Base-by-base conservation (phyloP, 2,113 vertebrate species). In the Anas platyrhynchos region DNA sequence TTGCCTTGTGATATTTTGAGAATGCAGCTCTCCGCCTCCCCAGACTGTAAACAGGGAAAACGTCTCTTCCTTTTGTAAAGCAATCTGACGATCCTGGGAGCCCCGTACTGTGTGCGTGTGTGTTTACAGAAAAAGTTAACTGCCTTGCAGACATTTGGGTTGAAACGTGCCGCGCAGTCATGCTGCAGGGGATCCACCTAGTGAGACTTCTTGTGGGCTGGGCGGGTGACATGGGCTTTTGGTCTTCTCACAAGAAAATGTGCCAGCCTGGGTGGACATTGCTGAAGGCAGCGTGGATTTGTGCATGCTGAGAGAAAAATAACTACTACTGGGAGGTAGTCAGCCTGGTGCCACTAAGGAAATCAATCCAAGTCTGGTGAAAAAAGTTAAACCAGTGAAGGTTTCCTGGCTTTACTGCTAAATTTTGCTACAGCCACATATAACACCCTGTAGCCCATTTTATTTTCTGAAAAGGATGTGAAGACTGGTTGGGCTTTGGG, bases 1-100 rank as follows among this genome's bases (percentile, higher is more conserved):
- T 89, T 83, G 22, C 54, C 78, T 68, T 87, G 41, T 76, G 81
- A 44, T 87, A 36, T 66, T 92, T 79, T 58, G 63, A 85, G 78
- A 74, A 38, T 3, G 32, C 1, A 2, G 41, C 29, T 82, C 16
- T 82, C 55, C 1, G 5, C 38, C 48, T 84, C 44, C 71, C 66
- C 75, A 62, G 36, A 31, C 27, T 89, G 67, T 69, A 73, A 88
- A 36, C 29, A 76, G 44, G 38, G n/a, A 61, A 79, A 81, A 86
- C 16, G 25, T 36, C 31, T 78, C 23, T 67, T 48, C 63, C 18
- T 94, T 81, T 63, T 73, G 62, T 68, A 76, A 87, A 92, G 61
- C 76, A 71, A 4, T 43, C 68, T 90, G 91, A 23, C 26, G 16
- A 2, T 52, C 80, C 67, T 11, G 6, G 36, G 22, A 87, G 74